Percentiles rank a stretch among this genome's conserved stretches.
phyloP scores from a whole-genome alignment of 2,113 vertebrate species.

The human region GRCh38 chr7:92839501-92840000 shows the following conservation, averaged over 20 bases:
- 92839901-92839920: constrained; percentile 35
- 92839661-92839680: neutral
- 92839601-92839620: neutral
- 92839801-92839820: constrained; percentile 15
- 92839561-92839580: neutral
- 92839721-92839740: constrained; percentile 52
- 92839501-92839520: constrained; percentile 51
- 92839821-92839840: constrained; percentile 44
- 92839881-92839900: constrained; percentile 52
- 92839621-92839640: constrained; percentile 48
- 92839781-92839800: constrained; percentile 18
- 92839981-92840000: constrained; percentile 39
- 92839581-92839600: constrained; percentile 19
- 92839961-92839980: constrained; percentile 38
- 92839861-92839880: neutral
- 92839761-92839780: constrained; percentile 34
- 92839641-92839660: constrained; percentile 39
- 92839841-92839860: neutral
- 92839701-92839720: constrained; percentile 51
- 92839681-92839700: constrained; percentile 52
- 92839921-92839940: constrained; percentile 40
- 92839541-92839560: neutral
- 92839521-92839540: constrained; percentile 49
- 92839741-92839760: constrained; percentile 32
- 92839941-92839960: constrained; percentile 28